Conservation (phyloP, 2,797 vertebrate genomes). For the Pantherophis vulpinus region DNA sequence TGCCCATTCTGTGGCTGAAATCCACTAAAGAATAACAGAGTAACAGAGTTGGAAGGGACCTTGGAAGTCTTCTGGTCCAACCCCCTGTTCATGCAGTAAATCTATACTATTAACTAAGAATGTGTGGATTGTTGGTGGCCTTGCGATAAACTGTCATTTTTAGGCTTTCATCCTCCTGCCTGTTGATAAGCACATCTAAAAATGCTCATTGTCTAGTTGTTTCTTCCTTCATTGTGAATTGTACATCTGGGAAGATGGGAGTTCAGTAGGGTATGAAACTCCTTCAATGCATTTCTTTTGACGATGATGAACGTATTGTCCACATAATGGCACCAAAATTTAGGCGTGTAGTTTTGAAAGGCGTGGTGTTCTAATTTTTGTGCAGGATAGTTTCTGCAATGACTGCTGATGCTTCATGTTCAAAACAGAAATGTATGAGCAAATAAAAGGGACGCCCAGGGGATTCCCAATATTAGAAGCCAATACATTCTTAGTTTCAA, state of each 20-base stretch:
- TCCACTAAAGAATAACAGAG: not conserved
- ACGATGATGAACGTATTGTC: not conserved
- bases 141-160: not conserved
- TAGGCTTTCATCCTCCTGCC: not conserved
- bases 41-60: not conserved
- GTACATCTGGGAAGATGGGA: not conserved
- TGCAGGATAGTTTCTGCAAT: not conserved
- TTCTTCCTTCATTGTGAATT: not conserved
- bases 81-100: no score
- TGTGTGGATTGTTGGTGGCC: not conserved
- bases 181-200: not conserved
- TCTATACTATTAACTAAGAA: not conserved
- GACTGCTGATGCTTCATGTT: not conserved
- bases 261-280: not conserved
- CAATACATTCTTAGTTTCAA: not conserved
- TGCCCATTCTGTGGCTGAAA: not conserved
- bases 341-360: not conserved
- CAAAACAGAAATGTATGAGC: not conserved
- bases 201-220: not conserved
- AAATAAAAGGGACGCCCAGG: not conserved
- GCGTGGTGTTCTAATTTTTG: not conserved
- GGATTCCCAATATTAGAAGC: not conserved
- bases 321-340: not conserved
- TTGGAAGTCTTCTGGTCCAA: not conserved
- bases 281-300: not conserved